A percentile compares a stretch with the other conserved stretches of the same genome.
phyloP scores from a whole-genome alignment of 2,113 vertebrate genomes.

The Cacatua alba region DNA sequence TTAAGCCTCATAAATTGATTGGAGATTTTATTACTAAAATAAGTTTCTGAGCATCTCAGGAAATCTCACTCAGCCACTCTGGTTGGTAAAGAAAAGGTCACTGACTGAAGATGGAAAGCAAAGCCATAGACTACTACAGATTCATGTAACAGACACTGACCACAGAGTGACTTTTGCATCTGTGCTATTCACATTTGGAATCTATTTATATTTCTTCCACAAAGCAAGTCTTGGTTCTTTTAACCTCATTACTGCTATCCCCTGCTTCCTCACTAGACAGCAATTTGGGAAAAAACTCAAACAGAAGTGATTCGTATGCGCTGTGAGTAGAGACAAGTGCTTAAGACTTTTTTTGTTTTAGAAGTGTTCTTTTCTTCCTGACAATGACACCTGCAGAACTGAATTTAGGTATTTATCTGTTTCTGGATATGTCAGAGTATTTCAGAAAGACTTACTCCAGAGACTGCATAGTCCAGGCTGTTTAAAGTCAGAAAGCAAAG shows the following conservation, averaged over 20 bases:
- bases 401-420: not conserved
- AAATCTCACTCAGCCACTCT: not conserved
- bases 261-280: not conserved
- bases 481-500: not conserved
- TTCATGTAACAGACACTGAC: not conserved
- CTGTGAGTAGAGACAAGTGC: not conserved
- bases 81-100: constrained; percentile 4
- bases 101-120: not conserved
- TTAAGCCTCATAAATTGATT: not conserved
- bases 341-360: not conserved
- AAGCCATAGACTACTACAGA: not conserved
- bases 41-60: not conserved
- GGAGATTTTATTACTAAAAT: not conserved
- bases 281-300: not conserved
- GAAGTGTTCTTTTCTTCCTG: not conserved
- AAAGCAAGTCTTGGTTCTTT: constrained; percentile 5
- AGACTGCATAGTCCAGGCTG: not conserved
- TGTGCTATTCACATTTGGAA: not conserved
- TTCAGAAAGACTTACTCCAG: not conserved
- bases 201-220: not conserved
- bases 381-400: not conserved
- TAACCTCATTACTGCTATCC: not conserved
- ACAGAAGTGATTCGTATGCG: not conserved
- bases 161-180: not conserved
- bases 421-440: not conserved